A percentile compares a stretch with the other conserved stretches of the same genome.
phyloP scores from a whole-genome alignment of 2,888 invertebrate genomes.

The Limulus polyphemus region DNA sequence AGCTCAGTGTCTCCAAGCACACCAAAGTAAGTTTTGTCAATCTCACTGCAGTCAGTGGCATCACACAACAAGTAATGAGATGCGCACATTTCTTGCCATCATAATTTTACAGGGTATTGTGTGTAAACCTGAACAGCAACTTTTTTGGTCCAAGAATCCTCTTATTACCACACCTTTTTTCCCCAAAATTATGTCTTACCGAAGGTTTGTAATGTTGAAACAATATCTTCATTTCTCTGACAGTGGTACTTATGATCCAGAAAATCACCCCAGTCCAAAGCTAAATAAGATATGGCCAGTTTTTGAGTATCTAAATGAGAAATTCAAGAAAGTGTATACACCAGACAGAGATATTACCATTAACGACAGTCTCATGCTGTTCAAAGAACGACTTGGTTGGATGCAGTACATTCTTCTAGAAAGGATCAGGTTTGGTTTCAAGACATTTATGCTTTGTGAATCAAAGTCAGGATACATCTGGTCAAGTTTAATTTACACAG shows the following conservation, averaged over 20 bases:
- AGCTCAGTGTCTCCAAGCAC: background rate
- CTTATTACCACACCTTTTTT: conserved; percentile 1
- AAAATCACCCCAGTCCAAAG: conserved; percentile 8
- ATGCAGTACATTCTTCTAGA: conserved; percentile 24
- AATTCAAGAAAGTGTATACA: conserved; percentile 8
- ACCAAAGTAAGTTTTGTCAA: no score
- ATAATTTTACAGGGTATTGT: conserved; percentile 5
- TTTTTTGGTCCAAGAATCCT: conserved; percentile 3
- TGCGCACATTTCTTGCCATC: conserved; percentile 1
- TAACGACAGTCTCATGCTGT: conserved; percentile 22
- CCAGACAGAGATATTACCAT: conserved; percentile 15
- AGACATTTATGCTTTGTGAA: conserved; percentile 16
- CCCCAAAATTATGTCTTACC: conserved; percentile 6
- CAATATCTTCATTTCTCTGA: conserved; percentile 9
- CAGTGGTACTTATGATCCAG: conserved; percentile 1
- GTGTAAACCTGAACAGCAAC: conserved; percentile 5
- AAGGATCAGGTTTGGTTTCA: conserved; percentile 21
- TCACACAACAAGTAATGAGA: conserved; percentile 1
- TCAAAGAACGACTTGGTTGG: conserved; percentile 15
- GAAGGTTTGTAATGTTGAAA: conserved; percentile 1
- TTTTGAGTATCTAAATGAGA: conserved; percentile 8
- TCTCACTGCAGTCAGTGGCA: no score
- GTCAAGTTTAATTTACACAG: conserved; percentile 9
- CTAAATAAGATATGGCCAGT: conserved; percentile 18
- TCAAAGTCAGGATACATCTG: conserved; percentile 13